Base-by-base conservation (phyloP, 1,140 invertebrate genomes). In the Ceratina calcarata region DNA sequence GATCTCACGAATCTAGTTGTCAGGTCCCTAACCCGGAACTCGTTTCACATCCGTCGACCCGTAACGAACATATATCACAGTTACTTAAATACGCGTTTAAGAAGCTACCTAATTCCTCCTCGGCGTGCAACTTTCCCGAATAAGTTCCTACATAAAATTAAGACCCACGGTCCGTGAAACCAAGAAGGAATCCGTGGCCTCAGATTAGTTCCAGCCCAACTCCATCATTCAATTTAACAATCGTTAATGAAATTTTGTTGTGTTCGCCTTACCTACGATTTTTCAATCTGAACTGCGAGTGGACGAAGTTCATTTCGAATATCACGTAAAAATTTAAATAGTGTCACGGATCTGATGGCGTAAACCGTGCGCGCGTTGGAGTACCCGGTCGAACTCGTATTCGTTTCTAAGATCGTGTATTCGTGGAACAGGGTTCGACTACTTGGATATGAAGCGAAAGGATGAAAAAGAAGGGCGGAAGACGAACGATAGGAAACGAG, bases 131-230 rank as follows among this genome's bases (percentile, higher is more conserved):
- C 18, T 58, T 58, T 58, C 55, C 18, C 18, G 55, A 58, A 58
- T n/a, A 58, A 58, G 55, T 58, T 58, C 55, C 18, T 58, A n/a
- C 55, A 58, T 58, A 58, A 58, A 58, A 58, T 58, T 58, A 58
- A 58, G 55, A n/a, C 20, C 20, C 55, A 58, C 55, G 20, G 18
- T 4, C 18, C 55, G 55, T 58, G 55, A 58, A 58, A n/a, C 18
- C 55, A 58, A 58, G 37, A 45, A 58, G 55, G 55, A 58, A 20
- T 20, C 55, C 18, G 20, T 20, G 18, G 55, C 20, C 18, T 58
- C 18, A 20, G 55, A 58, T 58, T 58, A 58, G 55, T 58, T n/a
- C 55, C 18, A 18, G 18, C 15, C 18, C 18, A 18, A 55, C 53
- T n/a, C 18, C 55, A n/a, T n/a, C 20, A 1, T 58, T 58, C 55